These are phyloP conservation scores for Chaetodon trifascialis DNA, from an alignment of 2,113 vertebrate genomes.

Conservation along the genomic window DNA sequence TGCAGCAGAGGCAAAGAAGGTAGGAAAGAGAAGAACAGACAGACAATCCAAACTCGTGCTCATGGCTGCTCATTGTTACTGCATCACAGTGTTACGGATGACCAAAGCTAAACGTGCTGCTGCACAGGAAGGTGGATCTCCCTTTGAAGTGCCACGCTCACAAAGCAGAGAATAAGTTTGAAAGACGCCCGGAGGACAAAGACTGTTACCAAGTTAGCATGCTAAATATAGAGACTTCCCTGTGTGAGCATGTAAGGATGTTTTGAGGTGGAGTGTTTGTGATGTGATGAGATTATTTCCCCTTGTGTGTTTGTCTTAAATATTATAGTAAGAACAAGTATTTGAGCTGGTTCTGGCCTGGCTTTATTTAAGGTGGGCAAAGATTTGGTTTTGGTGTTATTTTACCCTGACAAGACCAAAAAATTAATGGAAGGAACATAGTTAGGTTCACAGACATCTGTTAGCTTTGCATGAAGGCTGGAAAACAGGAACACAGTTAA, in stretches of 20 bases:
- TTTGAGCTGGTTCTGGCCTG: neutral
- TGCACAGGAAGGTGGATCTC: constrained; percentile 53
- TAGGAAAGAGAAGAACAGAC: neutral
- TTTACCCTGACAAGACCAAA: neutral
- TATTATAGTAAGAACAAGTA: neutral
- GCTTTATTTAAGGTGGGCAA: neutral
- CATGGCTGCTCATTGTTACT: constrained; percentile 13
- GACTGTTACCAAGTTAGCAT: constrained; percentile 27
- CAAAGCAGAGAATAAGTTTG: constrained; percentile 47
- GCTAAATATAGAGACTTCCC: constrained; percentile 69
- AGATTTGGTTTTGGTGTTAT: neutral
- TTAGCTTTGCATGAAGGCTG: no score
- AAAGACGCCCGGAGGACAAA: constrained; percentile 49
- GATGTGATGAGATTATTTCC: constrained; percentile 1
- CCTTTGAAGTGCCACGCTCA: constrained; percentile 57
- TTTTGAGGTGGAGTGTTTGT: constrained; percentile 28
- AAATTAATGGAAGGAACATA: neutral
- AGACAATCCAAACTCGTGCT: constrained; percentile 4
- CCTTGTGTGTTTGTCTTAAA: neutral
- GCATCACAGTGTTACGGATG: neutral
- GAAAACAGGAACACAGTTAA: no score
- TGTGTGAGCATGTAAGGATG: constrained; percentile 42
- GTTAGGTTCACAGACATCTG: neutral
- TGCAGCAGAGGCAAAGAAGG: neutral
- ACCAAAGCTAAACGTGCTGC: constrained; percentile 27